Base-by-base conservation (phyloP, 2,113 vertebrate genomes). In the Euleptes europaea region DNA sequence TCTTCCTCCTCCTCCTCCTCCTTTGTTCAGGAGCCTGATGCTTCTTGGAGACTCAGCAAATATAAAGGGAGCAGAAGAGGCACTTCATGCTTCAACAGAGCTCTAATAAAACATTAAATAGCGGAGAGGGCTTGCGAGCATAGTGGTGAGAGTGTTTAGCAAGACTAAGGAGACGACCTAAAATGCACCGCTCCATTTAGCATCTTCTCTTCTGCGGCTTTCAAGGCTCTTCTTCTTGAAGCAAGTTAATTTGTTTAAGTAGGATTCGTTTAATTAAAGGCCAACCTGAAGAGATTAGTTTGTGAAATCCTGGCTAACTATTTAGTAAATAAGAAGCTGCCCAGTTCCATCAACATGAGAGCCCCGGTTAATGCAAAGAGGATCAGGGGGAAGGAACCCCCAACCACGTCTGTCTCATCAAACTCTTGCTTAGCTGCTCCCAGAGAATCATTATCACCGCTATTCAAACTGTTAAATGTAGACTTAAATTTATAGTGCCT, bases 261-360 rank as follows among this genome's bases (percentile, higher is more conserved):
- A 86, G 72, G 76, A 88, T 33, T 90, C 81, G 31, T 42, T 54
- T 60, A 67, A 79, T 87, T 89, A 91, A 87, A 88, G 89, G 44
- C 19, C 33, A 75, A 84, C 70, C 35, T 47, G 67, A 51, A 80
- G 40, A 70, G 80, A 51, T 85, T 82, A 38, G 3, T 0, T 83
- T 57, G 7, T 57, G 63, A 77, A 86, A 74, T 82, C 78, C 76
- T 88, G 84, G 84, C 80, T 84, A 89, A 90, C 77, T 88, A 75
- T 93, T 93, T 89, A 85, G 84, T 78, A 83, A 89, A 87, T 69
- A 87, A 81, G 47, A 51, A 80, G 60, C 83, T 65, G 78, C 2
- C 78, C 15, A 7, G 23, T 47, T 23, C 63, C 17, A 79, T 65
- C 35, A 42, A 65, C 7, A 19, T 35, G 28, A 57, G 19, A 28